phyloP scores from a whole-genome alignment of 2,797 vertebrate genomes.

The Carcharodon carcharias region DNA sequence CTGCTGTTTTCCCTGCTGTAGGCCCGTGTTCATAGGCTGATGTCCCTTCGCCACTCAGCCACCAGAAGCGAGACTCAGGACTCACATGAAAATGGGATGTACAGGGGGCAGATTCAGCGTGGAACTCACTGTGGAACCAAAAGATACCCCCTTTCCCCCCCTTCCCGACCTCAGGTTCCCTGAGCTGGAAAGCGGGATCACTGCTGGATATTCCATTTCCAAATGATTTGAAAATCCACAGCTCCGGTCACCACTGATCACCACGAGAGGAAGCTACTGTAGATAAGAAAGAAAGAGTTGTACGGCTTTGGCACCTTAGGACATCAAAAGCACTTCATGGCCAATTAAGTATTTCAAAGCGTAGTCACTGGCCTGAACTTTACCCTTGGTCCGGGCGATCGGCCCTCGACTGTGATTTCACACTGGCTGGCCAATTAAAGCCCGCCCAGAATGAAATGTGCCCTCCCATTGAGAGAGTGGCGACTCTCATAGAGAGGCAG shows the following conservation, averaged over 20 bases:
- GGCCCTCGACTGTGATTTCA: too few relatives aligned
- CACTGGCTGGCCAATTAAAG: too few relatives aligned
- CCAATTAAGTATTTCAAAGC: background rate
- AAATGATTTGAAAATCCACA: background rate
- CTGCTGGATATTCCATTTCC: background rate
- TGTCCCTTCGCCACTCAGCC: background rate
- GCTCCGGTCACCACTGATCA: background rate
- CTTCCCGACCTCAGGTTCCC: background rate
- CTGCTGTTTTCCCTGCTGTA: background rate
- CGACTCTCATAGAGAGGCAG: too few relatives aligned
- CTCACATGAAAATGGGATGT: background rate
- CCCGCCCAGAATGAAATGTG: too few relatives aligned
- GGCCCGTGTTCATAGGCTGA: background rate
- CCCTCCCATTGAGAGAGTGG: too few relatives aligned
- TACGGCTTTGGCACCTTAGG: background rate
- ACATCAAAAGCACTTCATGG: background rate
- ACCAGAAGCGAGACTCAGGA: background rate
- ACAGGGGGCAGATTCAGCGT: too few relatives aligned
- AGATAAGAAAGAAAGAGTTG: background rate
- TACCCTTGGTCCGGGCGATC: too few relatives aligned
- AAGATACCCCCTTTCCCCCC: background rate
- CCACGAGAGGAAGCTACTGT: background rate
- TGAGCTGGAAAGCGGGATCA: background rate
- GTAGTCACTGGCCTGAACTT: background rate
- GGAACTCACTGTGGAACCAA: background rate